Evolutionary conservation across 2,888 invertebrate species (phyloP), one percentile per base, ranked within the genome.

Genomic region (Thereva nobilitata): DNA sequence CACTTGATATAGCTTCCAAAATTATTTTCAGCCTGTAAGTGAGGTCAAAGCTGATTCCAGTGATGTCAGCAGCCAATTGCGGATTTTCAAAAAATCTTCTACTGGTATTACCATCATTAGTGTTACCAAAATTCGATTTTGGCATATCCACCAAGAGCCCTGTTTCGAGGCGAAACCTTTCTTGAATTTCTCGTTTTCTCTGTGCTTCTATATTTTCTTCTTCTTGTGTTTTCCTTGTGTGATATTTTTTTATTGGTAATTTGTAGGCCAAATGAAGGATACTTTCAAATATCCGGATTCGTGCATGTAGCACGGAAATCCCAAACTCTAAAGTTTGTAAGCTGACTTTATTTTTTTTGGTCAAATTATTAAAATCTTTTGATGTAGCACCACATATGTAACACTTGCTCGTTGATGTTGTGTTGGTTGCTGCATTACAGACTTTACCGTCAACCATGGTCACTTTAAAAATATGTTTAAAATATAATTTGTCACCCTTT

Each of bases 1-100:
- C 59, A 45, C 66, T 68, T 50, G 66, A 59, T 8, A 68, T 34
- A 3, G 59, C 35, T 59, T 66, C 68, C 37, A 68, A 42, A 35
- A 68, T 68, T n/a, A 68, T 47, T 45, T 53, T 68, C 5, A 59
- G 35, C 34, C 53, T 57, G 10, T 52, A 59, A 6, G 50, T 44
- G n/a, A 57, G 53, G 38, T 57, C 42, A 35, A 40, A 23, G 41
- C 50, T 57, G 10, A 66, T 40, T n/a, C 65, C 65, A n/a, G 66
- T 66, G 12, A 66, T 66, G 41, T 65, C 40, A 8, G 61, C 40
- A 44, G 65, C 53, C 5, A 65, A 47, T 66, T 66, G 45, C 10
- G 54, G 59, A 53, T 66, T 35, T 8, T 23, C 44, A 55, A 68
- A 68, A 67, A 68, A 66, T 55, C 44, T 65, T 23, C 38, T 37